phyloP scores from a whole-genome alignment of 2,888 invertebrate species.

The Nezara viridula region DNA sequence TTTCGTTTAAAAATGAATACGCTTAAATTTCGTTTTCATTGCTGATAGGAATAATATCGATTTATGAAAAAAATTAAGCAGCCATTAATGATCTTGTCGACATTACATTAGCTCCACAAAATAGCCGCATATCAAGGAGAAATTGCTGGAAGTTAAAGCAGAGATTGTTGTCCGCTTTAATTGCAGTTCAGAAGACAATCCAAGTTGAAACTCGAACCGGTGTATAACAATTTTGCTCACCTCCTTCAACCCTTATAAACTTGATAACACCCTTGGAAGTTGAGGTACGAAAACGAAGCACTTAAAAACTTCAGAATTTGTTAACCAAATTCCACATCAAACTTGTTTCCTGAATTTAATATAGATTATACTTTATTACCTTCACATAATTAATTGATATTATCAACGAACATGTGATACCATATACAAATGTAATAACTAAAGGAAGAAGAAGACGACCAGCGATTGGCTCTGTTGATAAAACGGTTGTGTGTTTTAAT shows the following conservation, averaged over 20 bases:
- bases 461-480: too few relatives aligned
- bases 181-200: background rate
- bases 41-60: too few relatives aligned
- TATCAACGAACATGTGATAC: too few relatives aligned
- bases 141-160: background rate
- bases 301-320: background rate
- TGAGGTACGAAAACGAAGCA: background rate
- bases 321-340: background rate
- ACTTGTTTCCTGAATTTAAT: too few relatives aligned
- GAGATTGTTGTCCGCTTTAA: background rate
- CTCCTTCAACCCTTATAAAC: conserved; percentile 24
- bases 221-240: conserved; percentile 14
- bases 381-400: too few relatives aligned
- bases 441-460: too few relatives aligned
- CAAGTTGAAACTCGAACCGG: background rate
- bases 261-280: background rate
- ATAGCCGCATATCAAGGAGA: background rate
- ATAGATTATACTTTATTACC: too few relatives aligned
- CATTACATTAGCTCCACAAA: background rate
- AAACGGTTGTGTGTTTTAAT: too few relatives aligned
- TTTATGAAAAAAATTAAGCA: too few relatives aligned
- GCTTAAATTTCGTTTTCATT: too few relatives aligned
- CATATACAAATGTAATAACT: too few relatives aligned
- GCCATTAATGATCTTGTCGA: background rate
- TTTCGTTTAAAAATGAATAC: too few relatives aligned